Conservation (phyloP, 2,113 vertebrate species). For the Acinonyx jubatus region DNA sequence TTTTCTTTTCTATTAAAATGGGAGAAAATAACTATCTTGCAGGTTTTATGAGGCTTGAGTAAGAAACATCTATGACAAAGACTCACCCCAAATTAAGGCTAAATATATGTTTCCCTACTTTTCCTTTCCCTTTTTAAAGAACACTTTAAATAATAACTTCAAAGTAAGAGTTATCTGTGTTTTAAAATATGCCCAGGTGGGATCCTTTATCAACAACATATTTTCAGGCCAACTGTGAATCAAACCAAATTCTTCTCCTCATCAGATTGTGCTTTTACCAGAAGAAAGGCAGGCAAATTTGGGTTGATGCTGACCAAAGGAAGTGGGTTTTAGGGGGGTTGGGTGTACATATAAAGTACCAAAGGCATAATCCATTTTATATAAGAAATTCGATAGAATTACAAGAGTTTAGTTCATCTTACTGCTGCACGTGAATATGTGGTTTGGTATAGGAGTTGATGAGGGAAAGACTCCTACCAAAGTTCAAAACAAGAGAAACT, state of each 20-base stretch:
- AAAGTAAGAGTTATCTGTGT: background rate
- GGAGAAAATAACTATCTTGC: background rate
- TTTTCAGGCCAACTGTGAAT: slow-evolving; percentile 22
- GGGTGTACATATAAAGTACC: background rate
- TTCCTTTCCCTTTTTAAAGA: background rate
- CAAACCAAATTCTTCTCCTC: slow-evolving; percentile 6
- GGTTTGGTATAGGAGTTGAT: background rate
- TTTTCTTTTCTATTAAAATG: slow-evolving; percentile 24
- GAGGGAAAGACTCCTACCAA: background rate
- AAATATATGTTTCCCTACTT: background rate
- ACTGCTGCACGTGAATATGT: background rate
- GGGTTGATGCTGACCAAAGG: background rate
- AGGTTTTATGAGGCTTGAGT: background rate
- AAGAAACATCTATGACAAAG: background rate
- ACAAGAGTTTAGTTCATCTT: background rate
- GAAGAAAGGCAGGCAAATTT: background rate
- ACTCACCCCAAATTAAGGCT: background rate
- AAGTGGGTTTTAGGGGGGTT: background rate
- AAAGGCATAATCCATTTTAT: background rate
- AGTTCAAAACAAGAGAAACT: background rate
- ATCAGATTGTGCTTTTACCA: background rate
- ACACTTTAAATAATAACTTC: slow-evolving; percentile 28
- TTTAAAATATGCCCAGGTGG: background rate
- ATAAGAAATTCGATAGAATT: background rate
- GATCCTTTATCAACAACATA: background rate